These are phyloP conservation scores for Parotia lawesii DNA, from an alignment of 2,113 vertebrate genomes.

Conservation along the genomic window DNA sequence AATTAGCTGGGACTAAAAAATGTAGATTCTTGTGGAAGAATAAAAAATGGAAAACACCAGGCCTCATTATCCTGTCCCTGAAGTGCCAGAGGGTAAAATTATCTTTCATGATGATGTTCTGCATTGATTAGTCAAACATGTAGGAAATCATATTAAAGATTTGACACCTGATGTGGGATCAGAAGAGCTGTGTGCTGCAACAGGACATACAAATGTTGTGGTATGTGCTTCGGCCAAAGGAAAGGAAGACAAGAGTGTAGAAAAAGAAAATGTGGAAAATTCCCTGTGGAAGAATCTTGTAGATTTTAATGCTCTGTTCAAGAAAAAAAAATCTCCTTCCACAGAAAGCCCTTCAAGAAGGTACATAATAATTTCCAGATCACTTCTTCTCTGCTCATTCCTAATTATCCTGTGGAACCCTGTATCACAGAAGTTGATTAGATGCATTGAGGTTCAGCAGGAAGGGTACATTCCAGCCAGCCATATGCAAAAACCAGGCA, in stretches of 20 bases:
- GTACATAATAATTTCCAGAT: not conserved
- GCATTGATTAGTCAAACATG: slow-evolving; percentile 81
- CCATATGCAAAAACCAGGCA: not conserved
- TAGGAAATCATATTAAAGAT: slow-evolving; percentile 61
- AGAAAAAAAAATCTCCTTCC: not conserved
- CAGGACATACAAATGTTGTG: not conserved
- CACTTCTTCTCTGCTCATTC: not conserved
- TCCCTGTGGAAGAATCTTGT: not conserved
- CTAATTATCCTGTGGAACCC: not conserved
- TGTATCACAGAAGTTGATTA: not conserved
- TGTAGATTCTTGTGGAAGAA: slow-evolving; percentile 59
- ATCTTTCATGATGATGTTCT: slow-evolving; percentile 74
- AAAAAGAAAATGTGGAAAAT: not conserved
- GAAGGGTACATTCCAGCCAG: not conserved
- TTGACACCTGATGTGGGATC: slow-evolving; percentile 51
- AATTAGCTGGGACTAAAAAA: slow-evolving; percentile 57
- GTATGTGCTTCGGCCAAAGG: not conserved
- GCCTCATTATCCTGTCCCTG: slow-evolving; percentile 58
- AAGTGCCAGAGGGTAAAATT: slow-evolving; percentile 61
- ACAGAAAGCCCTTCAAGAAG: not conserved
- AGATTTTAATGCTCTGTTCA: not conserved
- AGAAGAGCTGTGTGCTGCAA: slow-evolving; percentile 11
- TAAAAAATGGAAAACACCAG: slow-evolving; percentile 62
- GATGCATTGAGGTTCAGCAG: not conserved
- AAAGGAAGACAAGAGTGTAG: not conserved